Evolutionary conservation across 1,140 invertebrate species (phyloP).

Genomic region (Luehdorfia chinensis): DNA sequence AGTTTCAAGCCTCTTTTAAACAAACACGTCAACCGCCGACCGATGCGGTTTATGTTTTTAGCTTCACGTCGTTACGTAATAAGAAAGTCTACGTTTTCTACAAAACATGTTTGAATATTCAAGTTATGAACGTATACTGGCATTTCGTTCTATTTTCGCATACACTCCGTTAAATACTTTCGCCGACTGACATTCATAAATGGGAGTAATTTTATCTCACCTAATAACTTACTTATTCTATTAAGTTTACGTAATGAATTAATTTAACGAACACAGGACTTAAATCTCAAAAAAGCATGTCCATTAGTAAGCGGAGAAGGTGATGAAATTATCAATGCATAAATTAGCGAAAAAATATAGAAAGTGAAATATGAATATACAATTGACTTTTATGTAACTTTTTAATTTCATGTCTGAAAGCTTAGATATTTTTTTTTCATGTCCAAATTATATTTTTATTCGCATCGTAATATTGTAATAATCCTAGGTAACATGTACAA

Average conservation of each 20-base stretch:
- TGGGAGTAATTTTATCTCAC: not conserved
- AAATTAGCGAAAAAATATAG: constrained; percentile 3
- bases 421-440: too few relatives aligned
- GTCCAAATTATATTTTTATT: too few relatives aligned
- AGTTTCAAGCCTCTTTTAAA: constrained; percentile 9
- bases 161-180: not conserved
- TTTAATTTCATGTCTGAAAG: too few relatives aligned
- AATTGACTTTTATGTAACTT: too few relatives aligned
- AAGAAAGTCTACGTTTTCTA: constrained; percentile 44
- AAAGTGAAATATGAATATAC: constrained; percentile 4
- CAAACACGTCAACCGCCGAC: constrained; percentile 5
- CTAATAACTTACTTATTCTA: not conserved
- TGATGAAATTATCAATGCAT: not conserved
- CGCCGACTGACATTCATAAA: not conserved
- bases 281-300: too few relatives aligned
- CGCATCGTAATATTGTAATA: too few relatives aligned
- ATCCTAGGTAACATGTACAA: too few relatives aligned
- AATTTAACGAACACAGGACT: not conserved
- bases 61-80: constrained; percentile 33
- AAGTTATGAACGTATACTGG: constrained; percentile 35
- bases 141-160: constrained; percentile 4
- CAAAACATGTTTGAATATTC: constrained; percentile 33
- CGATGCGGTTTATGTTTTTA: constrained; percentile 7
- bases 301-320: not conserved
- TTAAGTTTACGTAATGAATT: not conserved